These are phyloP conservation scores for Probaryconus sp. DNA, from an alignment of 1,140 invertebrate genomes.

Conservation along the genomic window DNA sequence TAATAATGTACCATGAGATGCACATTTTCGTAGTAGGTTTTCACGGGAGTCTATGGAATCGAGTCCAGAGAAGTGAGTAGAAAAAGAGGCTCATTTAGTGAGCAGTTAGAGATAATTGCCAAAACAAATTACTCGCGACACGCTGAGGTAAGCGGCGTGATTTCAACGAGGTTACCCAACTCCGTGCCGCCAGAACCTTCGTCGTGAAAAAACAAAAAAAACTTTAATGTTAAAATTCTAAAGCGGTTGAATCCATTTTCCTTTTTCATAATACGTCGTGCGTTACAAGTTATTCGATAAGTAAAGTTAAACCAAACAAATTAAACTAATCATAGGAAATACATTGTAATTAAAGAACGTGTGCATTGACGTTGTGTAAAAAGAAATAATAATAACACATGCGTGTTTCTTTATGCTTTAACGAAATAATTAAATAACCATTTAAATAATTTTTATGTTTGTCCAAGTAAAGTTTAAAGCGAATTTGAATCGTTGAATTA, in stretches of 20 bases:
- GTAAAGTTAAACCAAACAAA: constrained; percentile 4
- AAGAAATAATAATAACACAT: too few relatives aligned
- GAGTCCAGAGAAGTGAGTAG: constrained; percentile 1
- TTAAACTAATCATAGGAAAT: background rate
- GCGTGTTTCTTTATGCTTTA: too few relatives aligned
- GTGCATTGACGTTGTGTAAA: too few relatives aligned
- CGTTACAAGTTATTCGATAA: constrained; percentile 2
- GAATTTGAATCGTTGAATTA: too few relatives aligned
- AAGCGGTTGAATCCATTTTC: constrained; percentile 2
- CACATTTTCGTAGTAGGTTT: background rate
- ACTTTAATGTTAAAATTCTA: background rate
- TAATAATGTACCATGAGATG: background rate
- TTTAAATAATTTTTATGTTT: too few relatives aligned
- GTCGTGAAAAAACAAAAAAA: constrained; percentile 12
- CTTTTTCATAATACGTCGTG: background rate
- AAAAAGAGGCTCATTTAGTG: constrained; percentile 31
- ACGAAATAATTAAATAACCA: too few relatives aligned
- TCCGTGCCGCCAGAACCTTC: background rate
- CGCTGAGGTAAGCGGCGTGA: constrained; percentile 3
- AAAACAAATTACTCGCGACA: constrained; percentile 29
- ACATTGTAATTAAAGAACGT: too few relatives aligned
- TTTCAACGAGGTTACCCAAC: constrained; percentile 2
- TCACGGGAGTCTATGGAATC: background rate
- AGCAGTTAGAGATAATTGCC: constrained; percentile 30
- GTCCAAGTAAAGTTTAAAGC: too few relatives aligned